phyloP scores from a whole-genome alignment of 2,888 invertebrate genomes.

The Dynastes grantii region DNA sequence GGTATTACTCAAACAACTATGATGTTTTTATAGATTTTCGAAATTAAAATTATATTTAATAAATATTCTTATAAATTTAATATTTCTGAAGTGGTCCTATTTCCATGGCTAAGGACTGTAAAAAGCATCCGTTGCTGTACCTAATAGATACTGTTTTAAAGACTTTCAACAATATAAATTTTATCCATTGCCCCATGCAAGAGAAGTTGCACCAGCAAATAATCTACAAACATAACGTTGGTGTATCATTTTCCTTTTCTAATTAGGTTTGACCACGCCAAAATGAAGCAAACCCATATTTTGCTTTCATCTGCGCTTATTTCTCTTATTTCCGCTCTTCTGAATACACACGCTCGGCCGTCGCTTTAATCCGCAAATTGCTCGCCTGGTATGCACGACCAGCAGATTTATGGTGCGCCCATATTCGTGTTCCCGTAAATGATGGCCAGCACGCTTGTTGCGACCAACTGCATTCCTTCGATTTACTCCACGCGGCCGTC shows the following conservation, averaged over 20 bases:
- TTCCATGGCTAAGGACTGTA: no score
- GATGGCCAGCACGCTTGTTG: slow-evolving; percentile 10
- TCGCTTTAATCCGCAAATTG: background rate
- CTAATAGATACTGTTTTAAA: no score
- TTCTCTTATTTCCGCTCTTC: background rate
- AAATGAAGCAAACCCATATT: background rate
- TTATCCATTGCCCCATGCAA: background rate
- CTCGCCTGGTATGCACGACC: background rate
- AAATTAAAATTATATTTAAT: no score
- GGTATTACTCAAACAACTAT: no score
- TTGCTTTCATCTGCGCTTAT: background rate
- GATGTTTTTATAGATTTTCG: no score
- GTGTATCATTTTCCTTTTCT: background rate
- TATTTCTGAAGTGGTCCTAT: no score
- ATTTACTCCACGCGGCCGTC: slow-evolving; percentile 7
- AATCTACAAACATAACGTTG: background rate
- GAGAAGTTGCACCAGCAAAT: background rate
- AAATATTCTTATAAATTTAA: no score
- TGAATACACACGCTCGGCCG: background rate
- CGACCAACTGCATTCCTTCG: slow-evolving; percentile 26
- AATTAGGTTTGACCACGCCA: background rate
- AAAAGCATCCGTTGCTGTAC: no score
- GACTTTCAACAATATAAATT: no score
- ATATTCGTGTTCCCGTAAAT: slow-evolving; percentile 19
- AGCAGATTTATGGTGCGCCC: slow-evolving; percentile 18